A percentile compares a stretch with the other conserved stretches of the same genome.
phyloP scores from a whole-genome alignment of 1,140 invertebrate genomes.

The Drosophila cardini region DNA sequence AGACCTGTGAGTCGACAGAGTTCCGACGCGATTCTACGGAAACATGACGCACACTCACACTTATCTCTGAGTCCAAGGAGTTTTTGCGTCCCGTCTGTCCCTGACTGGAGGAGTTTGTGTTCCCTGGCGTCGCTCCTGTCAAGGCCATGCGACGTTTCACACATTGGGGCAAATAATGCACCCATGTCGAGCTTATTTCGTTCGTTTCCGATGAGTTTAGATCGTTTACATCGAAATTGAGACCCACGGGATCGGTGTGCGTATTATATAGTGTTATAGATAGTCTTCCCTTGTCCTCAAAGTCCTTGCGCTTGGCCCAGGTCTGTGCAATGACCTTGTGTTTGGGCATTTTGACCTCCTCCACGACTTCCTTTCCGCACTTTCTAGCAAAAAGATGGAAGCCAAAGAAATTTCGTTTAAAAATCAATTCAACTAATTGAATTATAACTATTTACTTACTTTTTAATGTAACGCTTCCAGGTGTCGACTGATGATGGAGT shows the following conservation, averaged over 20 bases:
- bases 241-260: constrained; percentile 94
- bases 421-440: neutral
- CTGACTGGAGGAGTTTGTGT: constrained; percentile 87
- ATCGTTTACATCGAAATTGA: constrained; percentile 90
- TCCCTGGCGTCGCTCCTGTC: constrained; percentile 86
- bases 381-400: constrained; percentile 85
- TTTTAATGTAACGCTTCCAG: constrained; percentile 93
- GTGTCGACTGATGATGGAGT: constrained; percentile 91
- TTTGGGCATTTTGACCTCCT: constrained; percentile 91
- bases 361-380: constrained; percentile 89
- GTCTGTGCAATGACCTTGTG: constrained; percentile 96
- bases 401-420: neutral
- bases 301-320: constrained; percentile 94
- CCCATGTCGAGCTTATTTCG: constrained; percentile 93
- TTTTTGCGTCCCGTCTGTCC: constrained; percentile 86
- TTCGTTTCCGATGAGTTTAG: constrained; percentile 91
- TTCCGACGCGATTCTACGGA: constrained; percentile 93
- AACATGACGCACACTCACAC: constrained; percentile 90
- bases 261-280: constrained; percentile 94
- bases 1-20: constrained; percentile 92
- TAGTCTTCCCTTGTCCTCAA: constrained; percentile 92
- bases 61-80: constrained; percentile 92
- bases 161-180: constrained; percentile 93
- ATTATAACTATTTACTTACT: constrained; percentile 85
- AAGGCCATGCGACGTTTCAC: constrained; percentile 92